Base-by-base conservation (phyloP, 2,797 vertebrate genomes). In the Typhlichthys eigenmanni region DNA sequence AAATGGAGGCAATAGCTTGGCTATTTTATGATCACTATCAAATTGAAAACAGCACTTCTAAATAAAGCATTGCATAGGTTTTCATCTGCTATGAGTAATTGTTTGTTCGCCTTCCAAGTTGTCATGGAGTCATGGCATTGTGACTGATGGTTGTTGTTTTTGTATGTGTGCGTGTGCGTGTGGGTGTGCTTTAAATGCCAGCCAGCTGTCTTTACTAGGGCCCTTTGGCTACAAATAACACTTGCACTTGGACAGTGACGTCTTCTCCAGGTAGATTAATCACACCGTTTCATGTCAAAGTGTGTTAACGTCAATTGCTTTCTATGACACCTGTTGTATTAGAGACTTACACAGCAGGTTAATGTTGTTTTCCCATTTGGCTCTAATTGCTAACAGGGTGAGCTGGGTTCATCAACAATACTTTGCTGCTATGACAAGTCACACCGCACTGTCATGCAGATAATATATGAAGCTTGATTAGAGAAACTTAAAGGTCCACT, bases 141-240 rank as follows among this genome's bases (percentile, higher is more conserved):
- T 70, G 58, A 51, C 47, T 48, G 58, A 47, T 29, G 10, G 47
- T 32, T 51, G 34, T 17, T 71, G 55, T 60, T 66, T 69, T 61
- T 62, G 50, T 24, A 62, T 49, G 34, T 38, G 34, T 38, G 34
- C 1, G 34, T 38, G 38, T 54, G 64, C 46, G 64, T 72, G 43
- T 72, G 9, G 12, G 62, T 66, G 60, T 53, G 68, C 66, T 71
- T 59, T 45, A 17, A 56, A 65, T 70, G 61, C 55, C 64, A 71
- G 64, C 57, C 72, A 76, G 74, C 72, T 75, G 75, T 68, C 55
- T 76, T 68, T 77, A 70, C 66, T 67, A 75, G 62, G 17, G 64
- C 52, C 13, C 53, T 68, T 71, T 72, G 75, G 63, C 63, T 71
- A 50, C 69, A 74, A 64, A 71, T 80, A 69, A 66, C 62, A 50